These are phyloP conservation scores for Calliphora vomitoria DNA, from an alignment of 2,888 invertebrate genomes.

Conservation along the genomic window DNA sequence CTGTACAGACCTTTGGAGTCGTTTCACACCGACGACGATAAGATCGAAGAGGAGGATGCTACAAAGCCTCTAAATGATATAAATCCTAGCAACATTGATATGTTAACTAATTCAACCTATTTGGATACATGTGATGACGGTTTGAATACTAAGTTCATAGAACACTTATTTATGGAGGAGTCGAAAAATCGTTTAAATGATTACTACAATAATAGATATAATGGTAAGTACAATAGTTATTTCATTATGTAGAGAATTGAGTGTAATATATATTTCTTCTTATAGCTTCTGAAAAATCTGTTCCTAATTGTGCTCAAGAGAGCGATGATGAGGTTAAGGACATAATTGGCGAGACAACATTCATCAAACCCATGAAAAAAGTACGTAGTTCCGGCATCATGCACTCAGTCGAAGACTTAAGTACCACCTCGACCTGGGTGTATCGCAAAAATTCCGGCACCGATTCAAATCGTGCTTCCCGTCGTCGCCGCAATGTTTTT, in stretches of 20 bases:
- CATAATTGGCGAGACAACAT: conserved; percentile 86
- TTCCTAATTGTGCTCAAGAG: conserved; percentile 81
- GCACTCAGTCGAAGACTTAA: conserved; percentile 90
- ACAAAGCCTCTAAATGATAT: conserved; percentile 81
- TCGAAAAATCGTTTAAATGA: conserved; percentile 84
- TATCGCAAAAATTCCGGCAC: conserved; percentile 86
- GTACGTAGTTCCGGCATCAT: conserved; percentile 89
- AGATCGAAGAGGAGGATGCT: conserved; percentile 76
- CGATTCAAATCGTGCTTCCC: conserved; percentile 84
- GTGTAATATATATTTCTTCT: not conserved
- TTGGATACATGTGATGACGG: conserved; percentile 84
- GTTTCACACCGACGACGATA: conserved; percentile 75
- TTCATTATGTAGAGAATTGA: conserved; percentile 75
- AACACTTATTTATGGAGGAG: conserved; percentile 84
- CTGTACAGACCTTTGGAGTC: conserved; percentile 87
- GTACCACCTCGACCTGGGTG: conserved; percentile 91
- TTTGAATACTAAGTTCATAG: conserved; percentile 83
- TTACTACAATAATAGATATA: conserved; percentile 80
- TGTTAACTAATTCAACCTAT: conserved; percentile 83
- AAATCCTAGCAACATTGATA: conserved; percentile 82
- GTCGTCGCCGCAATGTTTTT: conserved; percentile 83
- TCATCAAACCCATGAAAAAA: conserved; percentile 87
- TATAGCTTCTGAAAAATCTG: conserved; percentile 72
- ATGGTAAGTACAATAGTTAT: conserved; percentile 62
- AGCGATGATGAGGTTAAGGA: conserved; percentile 86